A percentile compares a stretch with the other conserved stretches of the same genome.
Conservation (phyloP, 2,888 invertebrate genomes). For the Andrena bucephala region DNA sequence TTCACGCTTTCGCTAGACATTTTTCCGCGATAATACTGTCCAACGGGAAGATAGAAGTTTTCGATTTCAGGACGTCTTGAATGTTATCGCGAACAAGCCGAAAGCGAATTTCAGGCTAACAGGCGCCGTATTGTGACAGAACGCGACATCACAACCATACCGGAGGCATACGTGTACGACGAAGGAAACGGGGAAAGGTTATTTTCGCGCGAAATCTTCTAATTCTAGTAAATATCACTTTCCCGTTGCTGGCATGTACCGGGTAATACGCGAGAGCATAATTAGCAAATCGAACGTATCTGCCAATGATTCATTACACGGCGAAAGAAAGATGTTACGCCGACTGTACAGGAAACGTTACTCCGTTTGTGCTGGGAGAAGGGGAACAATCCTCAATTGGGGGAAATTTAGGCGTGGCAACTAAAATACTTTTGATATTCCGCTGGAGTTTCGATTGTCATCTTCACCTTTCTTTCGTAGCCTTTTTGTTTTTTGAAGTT, state of each 20-base stretch:
- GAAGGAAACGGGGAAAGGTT: slow-evolving; percentile 37
- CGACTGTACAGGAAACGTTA: slow-evolving; percentile 63
- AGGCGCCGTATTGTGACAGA: slow-evolving; percentile 58
- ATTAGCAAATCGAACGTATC: slow-evolving; percentile 20
- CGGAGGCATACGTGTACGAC: slow-evolving; percentile 4
- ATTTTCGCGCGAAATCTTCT: slow-evolving; percentile 25
- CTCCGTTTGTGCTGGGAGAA: slow-evolving; percentile 22
- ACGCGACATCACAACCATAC: slow-evolving; percentile 43
- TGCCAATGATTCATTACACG: slow-evolving; percentile 19
- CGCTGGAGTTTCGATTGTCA: slow-evolving; percentile 18
- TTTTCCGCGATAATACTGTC: slow-evolving; percentile 10
- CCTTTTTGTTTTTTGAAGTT: background rate
- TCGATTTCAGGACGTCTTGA: slow-evolving; percentile 13
- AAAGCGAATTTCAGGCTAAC: slow-evolving; percentile 45
- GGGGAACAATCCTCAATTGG: slow-evolving; percentile 52
- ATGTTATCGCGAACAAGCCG: slow-evolving; percentile 26
- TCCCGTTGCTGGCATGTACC: background rate
- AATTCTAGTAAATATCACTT: slow-evolving; percentile 38
- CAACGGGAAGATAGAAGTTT: slow-evolving; percentile 7
- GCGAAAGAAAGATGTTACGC: slow-evolving; percentile 31
- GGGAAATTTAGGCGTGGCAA: slow-evolving; percentile 78
- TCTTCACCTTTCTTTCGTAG: slow-evolving; percentile 8
- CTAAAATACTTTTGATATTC: slow-evolving; percentile 50
- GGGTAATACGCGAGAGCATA: slow-evolving; percentile 7
- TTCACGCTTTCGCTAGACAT: slow-evolving; percentile 84